Percentiles rank a stretch among this genome's conserved stretches.
Conservation (phyloP, 2,797 vertebrate species). For the Chaenodraco wilsoni region DNA sequence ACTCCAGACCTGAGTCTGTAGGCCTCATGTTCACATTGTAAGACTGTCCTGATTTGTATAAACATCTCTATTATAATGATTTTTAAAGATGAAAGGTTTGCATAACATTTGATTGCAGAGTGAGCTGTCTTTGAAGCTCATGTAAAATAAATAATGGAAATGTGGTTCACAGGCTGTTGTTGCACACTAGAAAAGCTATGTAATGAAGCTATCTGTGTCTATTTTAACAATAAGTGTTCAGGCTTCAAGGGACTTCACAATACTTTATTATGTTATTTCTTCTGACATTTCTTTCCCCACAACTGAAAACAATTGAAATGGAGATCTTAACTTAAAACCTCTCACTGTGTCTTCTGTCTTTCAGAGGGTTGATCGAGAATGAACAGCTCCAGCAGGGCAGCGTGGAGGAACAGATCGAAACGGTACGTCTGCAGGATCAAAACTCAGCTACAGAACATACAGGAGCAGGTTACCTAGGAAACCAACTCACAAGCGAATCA, state of each 20-base stretch:
- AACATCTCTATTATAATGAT: slow-evolving; percentile 38
- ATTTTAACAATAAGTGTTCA: too few species aligned
- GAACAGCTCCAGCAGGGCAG: slow-evolving; percentile 54
- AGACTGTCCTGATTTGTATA: slow-evolving; percentile 42
- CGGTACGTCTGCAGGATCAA: slow-evolving; percentile 57
- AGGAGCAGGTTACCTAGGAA: slow-evolving; percentile 49
- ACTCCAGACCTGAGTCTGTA: slow-evolving; percentile 11
- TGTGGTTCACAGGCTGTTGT: slow-evolving; percentile 3
- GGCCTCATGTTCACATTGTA: slow-evolving; percentile 32
- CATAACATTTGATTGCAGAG: slow-evolving; percentile 7
- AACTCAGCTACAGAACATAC: slow-evolving; percentile 50
- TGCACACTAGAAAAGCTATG: slow-evolving; percentile 6
- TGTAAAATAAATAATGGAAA: slow-evolving; percentile 2
- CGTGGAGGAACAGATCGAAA: slow-evolving; percentile 61
- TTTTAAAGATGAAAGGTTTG: slow-evolving; percentile 43
- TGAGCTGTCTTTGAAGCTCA: slow-evolving; percentile 26
- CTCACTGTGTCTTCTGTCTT: slow-evolving; percentile 30
- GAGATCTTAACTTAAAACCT: not conserved
- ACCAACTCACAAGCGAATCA: not conserved
- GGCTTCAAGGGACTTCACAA: not conserved
- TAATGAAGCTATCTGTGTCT: not conserved
- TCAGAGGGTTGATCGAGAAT: slow-evolving; percentile 61
- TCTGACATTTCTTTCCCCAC: not conserved
- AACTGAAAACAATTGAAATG: not conserved
- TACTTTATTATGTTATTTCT: not conserved